phyloP scores from a whole-genome alignment of 2,888 invertebrate species.

The Nebria brevicollis region DNA sequence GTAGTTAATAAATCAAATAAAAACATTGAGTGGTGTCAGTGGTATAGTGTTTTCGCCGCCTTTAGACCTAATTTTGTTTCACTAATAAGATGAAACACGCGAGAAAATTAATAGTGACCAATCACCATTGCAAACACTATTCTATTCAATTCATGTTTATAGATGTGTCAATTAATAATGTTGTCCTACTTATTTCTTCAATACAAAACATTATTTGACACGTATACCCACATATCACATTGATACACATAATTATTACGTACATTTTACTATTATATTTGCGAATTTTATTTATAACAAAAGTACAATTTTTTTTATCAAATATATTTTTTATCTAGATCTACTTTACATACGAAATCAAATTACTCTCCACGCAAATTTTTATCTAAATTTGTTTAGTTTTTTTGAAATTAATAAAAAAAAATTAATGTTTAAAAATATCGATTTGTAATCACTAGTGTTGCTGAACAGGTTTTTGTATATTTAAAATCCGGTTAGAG shows the following conservation, averaged over 20 bases:
- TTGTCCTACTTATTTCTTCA: slow-evolving; percentile 14
- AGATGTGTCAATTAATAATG: slow-evolving; percentile 36
- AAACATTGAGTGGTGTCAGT: too few relatives aligned
- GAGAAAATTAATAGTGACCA: slow-evolving; percentile 12
- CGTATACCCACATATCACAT: too few relatives aligned
- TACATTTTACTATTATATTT: too few relatives aligned
- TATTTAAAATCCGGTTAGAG: slow-evolving; percentile 2
- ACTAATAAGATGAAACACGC: slow-evolving; percentile 27
- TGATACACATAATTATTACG: too few relatives aligned
- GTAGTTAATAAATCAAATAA: too few relatives aligned
- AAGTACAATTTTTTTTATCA: too few relatives aligned
- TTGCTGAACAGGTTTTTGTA: background rate
- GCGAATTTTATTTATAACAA: too few relatives aligned
- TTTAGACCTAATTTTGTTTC: slow-evolving; percentile 24
- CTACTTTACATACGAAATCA: too few relatives aligned
- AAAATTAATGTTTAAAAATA: background rate
- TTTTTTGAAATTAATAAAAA: background rate
- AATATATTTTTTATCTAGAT: too few relatives aligned
- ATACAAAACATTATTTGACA: too few relatives aligned
- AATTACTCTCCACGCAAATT: too few relatives aligned
- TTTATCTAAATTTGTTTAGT: background rate
- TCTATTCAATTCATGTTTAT: background rate
- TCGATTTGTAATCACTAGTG: background rate
- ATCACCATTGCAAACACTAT: background rate
- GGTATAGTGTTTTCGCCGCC: background rate